Percentiles rank a stretch among this genome's conserved stretches.
Evolutionary conservation across 2,797 vertebrate genomes (phyloP).

Genomic region (Rhadinocentrus ornatus): DNA sequence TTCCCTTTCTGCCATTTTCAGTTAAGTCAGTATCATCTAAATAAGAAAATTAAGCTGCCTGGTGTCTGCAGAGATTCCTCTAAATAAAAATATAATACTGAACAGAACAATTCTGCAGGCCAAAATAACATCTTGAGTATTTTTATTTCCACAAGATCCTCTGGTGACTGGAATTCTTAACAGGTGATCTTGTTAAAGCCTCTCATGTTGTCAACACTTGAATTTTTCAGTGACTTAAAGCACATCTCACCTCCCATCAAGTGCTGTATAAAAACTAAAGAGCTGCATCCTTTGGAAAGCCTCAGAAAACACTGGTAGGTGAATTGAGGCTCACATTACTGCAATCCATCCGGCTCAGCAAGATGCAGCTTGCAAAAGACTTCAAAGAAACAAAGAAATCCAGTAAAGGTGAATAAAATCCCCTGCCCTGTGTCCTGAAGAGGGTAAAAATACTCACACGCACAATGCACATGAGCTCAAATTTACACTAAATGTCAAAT

Average conservation of each 20-base stretch:
- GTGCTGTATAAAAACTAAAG: slow-evolving; percentile 8
- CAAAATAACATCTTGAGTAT: slow-evolving; percentile 4
- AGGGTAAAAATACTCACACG: too few species aligned
- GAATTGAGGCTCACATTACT: slow-evolving; percentile 25
- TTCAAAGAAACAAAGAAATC: background rate
- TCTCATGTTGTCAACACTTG: slow-evolving; percentile 5
- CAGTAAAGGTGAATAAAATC: background rate
- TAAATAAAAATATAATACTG: slow-evolving; percentile 1
- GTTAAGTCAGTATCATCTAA: background rate
- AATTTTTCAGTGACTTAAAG: slow-evolving; percentile 7
- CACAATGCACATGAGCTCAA: too few species aligned
- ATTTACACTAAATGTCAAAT: too few species aligned
- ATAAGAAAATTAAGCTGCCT: slow-evolving; percentile 5
- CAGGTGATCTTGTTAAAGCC: slow-evolving; percentile 24
- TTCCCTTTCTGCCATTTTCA: background rate
- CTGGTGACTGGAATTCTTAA: slow-evolving; percentile 9
- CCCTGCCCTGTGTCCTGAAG: background rate
- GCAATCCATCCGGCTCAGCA: slow-evolving; percentile 15
- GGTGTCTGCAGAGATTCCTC: slow-evolving; percentile 2
- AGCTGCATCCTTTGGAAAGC: slow-evolving; percentile 20
- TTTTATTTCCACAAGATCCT: background rate
- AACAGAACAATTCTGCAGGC: background rate
- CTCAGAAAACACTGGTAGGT: background rate
- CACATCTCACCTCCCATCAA: background rate
- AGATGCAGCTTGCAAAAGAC: too few species aligned